These are phyloP conservation scores for Cantharis lateralis DNA, from an alignment of 2,888 invertebrate species.

Conservation along the genomic window DNA sequence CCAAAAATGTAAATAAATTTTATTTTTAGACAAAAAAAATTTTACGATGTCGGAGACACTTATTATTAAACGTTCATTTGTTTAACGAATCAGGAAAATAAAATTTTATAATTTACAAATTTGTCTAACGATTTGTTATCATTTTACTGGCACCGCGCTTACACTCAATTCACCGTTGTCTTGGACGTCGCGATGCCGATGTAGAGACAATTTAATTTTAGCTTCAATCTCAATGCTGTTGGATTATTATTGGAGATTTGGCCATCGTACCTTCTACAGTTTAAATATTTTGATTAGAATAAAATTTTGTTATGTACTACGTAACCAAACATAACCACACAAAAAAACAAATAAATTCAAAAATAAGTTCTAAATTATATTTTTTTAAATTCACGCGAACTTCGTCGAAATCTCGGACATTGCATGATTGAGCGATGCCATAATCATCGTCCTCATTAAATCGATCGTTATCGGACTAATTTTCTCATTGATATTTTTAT, in stretches of 20 bases:
- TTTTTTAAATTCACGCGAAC: no score
- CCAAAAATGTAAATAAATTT: neutral
- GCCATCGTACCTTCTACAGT: neutral
- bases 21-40: neutral
- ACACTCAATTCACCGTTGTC: conserved; percentile 17
- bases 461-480: neutral
- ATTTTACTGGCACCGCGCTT: conserved; percentile 5
- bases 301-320: neutral
- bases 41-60: neutral
- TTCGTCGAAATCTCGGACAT: no score
- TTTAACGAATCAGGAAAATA: neutral
- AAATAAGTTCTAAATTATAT: no score
- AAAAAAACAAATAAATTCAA: neutral
- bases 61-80: neutral
- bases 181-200: conserved; percentile 13
- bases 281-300: neutral
- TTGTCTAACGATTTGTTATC: conserved; percentile 1
- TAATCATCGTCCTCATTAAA: neutral
- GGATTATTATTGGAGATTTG: conserved; percentile 8
- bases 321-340: neutral
- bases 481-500: no score
- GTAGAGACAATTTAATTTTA: conserved; percentile 32
- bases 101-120: neutral
- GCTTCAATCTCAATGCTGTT: conserved; percentile 19
- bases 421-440: no score